Base-by-base conservation (phyloP, 2,888 invertebrate species). In the Drosophila atripex region DNA sequence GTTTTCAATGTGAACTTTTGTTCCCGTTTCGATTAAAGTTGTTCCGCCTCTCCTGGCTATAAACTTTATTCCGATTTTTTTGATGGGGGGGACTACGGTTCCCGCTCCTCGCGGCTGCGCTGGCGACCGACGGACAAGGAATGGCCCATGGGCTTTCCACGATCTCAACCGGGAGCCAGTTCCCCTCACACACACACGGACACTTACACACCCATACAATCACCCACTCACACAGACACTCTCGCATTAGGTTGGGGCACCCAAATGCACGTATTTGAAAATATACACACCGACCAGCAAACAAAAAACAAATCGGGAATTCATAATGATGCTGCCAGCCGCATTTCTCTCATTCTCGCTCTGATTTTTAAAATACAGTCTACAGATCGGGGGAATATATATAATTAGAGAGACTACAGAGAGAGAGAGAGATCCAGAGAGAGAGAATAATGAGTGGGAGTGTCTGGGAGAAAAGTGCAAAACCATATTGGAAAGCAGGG, bases 91-190 rank as follows among this genome's bases (percentile, higher is more conserved):
- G 25, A 7, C 49, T 65, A 35, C 35, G 23, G 5, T 55, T 82
- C 74, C 80, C 88, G 88, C 66, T 79, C 61, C 72, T 71, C 64
- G 74, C 58, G 79, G 43, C 43, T 43, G 46, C 57, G 73, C 57
- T 76, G 66, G 71, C 71, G 63, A 64, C 72, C 83, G 83, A 77
- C 88, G 75, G 75, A 77, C 80, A 73, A 68, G 88, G 86, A 88
- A 82, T 82, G 82, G 82, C 52, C 86, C 79, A 57, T 72, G 69
- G 76, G 70, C 75, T 52, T 71, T 49, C 35, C 51, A 32, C 53
- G 47, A 54, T 80, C 71, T 69, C 88, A 76, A 80, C 77, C 77
- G 88, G 87, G 77, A 85, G 70, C 68, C 71, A 69, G 59, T 49
- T 58, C 55, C 68, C 59, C 68, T 47, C 60, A 46, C 66, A 47